Evolutionary conservation across 2,888 invertebrate genomes (phyloP).

Genomic region (Melanophora roralis): DNA sequence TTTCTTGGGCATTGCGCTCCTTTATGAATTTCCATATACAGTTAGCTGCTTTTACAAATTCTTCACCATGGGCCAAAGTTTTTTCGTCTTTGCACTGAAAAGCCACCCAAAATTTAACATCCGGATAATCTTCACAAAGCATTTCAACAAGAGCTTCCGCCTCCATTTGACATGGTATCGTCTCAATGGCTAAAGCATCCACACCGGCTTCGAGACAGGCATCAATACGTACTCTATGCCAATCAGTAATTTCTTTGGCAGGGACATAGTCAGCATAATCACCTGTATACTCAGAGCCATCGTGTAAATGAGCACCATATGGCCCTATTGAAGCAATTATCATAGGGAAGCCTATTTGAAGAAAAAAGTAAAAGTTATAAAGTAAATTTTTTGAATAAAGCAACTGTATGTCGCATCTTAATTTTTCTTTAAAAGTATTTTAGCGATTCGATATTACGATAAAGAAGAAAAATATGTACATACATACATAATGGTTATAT

Average conservation of each 20-base stretch:
- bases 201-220: conserved; percentile 88
- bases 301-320: conserved; percentile 92
- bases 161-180: conserved; percentile 92
- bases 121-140: conserved; percentile 85
- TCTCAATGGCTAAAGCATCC: conserved; percentile 92
- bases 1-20: conserved; percentile 81
- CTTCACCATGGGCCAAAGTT: conserved; percentile 87
- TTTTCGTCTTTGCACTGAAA: conserved; percentile 88
- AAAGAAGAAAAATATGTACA: too few relatives aligned
- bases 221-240: conserved; percentile 90
- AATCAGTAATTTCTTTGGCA: conserved; percentile 84
- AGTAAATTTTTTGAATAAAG: too few relatives aligned
- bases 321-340: conserved; percentile 95
- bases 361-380: background rate
- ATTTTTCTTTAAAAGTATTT: too few relatives aligned
- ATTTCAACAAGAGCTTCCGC: conserved; percentile 89
- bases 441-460: too few relatives aligned
- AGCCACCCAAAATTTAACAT: conserved; percentile 89
- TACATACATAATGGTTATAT: too few relatives aligned
- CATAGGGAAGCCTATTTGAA: conserved; percentile 78
- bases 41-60: conserved; percentile 84
- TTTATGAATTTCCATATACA: conserved; percentile 81
- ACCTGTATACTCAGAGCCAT: conserved; percentile 96
- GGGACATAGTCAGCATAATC: conserved; percentile 84
- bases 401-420: too few relatives aligned